These are phyloP conservation scores for Notolabrus celidotus DNA, from an alignment of 2,797 vertebrate genomes.

Conservation along the genomic window DNA sequence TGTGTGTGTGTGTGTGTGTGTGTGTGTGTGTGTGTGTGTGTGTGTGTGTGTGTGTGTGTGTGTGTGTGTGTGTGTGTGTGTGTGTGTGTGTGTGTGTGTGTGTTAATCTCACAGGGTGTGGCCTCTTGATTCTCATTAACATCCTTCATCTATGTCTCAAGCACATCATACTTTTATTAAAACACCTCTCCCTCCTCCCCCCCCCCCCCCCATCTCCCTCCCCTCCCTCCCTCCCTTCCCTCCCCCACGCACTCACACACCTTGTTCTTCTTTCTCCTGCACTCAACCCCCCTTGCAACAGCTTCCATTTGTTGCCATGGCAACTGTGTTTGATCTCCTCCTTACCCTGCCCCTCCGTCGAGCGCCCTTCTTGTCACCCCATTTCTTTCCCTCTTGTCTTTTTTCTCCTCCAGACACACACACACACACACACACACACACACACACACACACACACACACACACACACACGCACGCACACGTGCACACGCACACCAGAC, in stretches of 20 bases:
- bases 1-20: no score
- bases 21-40: no score
- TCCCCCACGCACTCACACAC: neutral
- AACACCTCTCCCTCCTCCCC: no score
- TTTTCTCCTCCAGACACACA: conserved; percentile 2
- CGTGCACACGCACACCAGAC: conserved; percentile 11
- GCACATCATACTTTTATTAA: conserved; percentile 57
- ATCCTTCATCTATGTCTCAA: conserved; percentile 47
- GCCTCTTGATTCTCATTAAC: conserved; percentile 32
- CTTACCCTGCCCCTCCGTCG: conserved; percentile 42
- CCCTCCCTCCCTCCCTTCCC: no score
- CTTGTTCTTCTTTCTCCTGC: conserved; percentile 9
- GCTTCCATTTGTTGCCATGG: conserved; percentile 85
- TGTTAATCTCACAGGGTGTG: conserved; percentile 24
- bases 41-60: no score
- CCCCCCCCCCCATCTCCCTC: conserved; percentile 12
- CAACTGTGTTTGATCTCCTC: conserved; percentile 78
- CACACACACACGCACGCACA: neutral
- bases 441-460: neutral
- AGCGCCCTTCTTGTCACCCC: conserved; percentile 48
- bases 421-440: neutral
- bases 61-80: neutral
- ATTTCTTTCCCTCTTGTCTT: conserved; percentile 34
- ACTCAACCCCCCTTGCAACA: conserved; percentile 54
- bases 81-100: neutral